Evolutionary conservation across 2,888 invertebrate genomes (phyloP).

Genomic region (Limnephilus lunatus): DNA sequence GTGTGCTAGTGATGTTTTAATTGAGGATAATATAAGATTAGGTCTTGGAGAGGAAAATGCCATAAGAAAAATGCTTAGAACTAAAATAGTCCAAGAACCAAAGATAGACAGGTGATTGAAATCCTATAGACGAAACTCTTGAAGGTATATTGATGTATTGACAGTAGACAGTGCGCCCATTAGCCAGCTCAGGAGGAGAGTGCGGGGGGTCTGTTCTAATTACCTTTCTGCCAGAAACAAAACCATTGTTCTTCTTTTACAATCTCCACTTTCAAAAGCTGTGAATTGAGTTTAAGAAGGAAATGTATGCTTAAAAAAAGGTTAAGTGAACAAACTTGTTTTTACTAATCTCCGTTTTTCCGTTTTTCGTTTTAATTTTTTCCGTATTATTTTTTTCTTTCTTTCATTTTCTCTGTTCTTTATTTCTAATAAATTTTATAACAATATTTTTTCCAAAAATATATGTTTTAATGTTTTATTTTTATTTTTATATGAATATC

Average conservation of each 20-base stretch:
- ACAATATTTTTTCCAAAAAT: too few relatives aligned
- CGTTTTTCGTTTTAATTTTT: too few relatives aligned
- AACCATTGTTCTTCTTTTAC: conserved; percentile 17
- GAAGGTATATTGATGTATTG: conserved; percentile 51
- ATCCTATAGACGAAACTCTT: neutral
- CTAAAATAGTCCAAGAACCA: neutral
- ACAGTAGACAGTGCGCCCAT: conserved; percentile 48
- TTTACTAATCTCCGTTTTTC: too few relatives aligned
- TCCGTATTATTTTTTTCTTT: too few relatives aligned
- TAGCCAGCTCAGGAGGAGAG: conserved; percentile 3
- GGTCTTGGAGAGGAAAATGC: neutral
- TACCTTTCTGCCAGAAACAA: conserved; percentile 46
- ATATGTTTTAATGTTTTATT: too few relatives aligned
- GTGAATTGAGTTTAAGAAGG: too few relatives aligned
- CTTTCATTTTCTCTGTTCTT: too few relatives aligned
- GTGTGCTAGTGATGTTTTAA: neutral
- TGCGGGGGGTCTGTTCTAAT: conserved; percentile 63
- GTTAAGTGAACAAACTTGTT: too few relatives aligned
- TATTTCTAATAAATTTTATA: too few relatives aligned
- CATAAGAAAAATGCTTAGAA: neutral
- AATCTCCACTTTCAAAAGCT: neutral
- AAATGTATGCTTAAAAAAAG: too few relatives aligned
- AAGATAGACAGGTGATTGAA: neutral
- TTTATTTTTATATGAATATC: too few relatives aligned
- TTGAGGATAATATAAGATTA: neutral